Base-by-base conservation (phyloP, 2,113 vertebrate genomes). In the Hypomesus transpacificus region DNA sequence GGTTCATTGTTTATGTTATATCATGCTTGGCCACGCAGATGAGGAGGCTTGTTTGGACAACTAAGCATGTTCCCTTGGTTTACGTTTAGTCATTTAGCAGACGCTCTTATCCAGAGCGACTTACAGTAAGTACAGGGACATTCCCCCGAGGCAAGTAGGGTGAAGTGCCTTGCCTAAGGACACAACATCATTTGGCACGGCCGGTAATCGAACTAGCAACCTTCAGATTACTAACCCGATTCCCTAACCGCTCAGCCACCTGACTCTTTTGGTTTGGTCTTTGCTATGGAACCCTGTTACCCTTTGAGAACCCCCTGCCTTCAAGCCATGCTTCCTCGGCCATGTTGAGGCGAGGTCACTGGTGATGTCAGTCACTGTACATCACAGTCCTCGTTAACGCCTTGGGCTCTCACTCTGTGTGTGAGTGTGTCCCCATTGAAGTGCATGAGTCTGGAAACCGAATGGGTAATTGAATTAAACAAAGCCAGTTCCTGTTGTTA, bases 401-500 rank as follows among this genome's bases (percentile, higher is more conserved):
- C 14, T 24, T 7, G 14, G 6, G 46, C 50, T 52, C 31, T 8
- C 22, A 34, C 24, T n/a, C 24, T 63, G 8, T 24, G 11, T 14
- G 56, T 58, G 57, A 21, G 3, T 1, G 20, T 14, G 8, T 22
- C 57, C 57, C 57, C 57, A 59, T 59, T 59, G 21, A 24, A 59
- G 57, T 59, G 57, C 57, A 59, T 14, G 51, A 74, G 70, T 51
- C 14, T 54, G 22, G 50, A 77, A 57, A 70, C n/a, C 3, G 1
- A 69, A 7, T 17, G 62, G 16, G 22, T 68, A 39, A 66, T 50
- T 18, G 39, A 69, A 77, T 60, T 14, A 56, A 60, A 66, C 75
- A 58, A 62, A 62, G 68, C 63, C 46, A 22, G 1, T 16, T 59
- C 17, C 64, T 61, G 24, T 13, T 39, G 28, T 56, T 26, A 2